These are phyloP conservation scores for Pterocles gutturalis DNA, from an alignment of 2,113 vertebrate genomes.

Conservation along the genomic window DNA sequence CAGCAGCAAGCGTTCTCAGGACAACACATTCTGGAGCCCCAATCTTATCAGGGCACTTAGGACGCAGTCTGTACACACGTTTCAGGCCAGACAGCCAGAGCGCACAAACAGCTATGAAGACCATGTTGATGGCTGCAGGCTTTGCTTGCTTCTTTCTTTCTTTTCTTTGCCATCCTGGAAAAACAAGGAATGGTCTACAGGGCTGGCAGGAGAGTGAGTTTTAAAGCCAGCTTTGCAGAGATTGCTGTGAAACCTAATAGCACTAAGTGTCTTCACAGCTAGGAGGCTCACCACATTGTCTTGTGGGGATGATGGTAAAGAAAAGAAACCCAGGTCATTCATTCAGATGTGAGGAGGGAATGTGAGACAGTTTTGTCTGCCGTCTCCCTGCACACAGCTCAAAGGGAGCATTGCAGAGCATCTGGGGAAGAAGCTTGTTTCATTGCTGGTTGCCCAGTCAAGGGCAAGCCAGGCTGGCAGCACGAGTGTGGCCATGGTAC, in stretches of 20 bases:
- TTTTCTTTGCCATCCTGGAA: not conserved
- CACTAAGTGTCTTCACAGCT: not conserved
- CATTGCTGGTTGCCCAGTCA: accelerated
- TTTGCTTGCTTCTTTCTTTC: not conserved
- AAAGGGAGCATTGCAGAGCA: not conserved
- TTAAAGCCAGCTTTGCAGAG: not conserved
- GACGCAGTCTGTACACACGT: constrained; percentile 43
- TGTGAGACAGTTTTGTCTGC: not conserved
- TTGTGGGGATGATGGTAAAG: not conserved
- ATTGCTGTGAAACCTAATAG: not conserved
- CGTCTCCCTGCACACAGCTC: not conserved
- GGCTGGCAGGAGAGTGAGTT: not conserved
- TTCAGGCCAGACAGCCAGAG: constrained; percentile 49
- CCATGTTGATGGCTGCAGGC: not conserved
- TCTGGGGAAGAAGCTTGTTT: not conserved
- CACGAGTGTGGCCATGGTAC: not conserved
- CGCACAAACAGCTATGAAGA: not conserved
- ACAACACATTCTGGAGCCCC: constrained; percentile 65
- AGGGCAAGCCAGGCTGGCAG: not conserved
- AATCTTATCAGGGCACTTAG: constrained; percentile 77
- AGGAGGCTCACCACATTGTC: not conserved
- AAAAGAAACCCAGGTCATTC: not conserved
- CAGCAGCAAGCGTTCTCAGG: constrained; percentile 64
- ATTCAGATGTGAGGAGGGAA: not conserved
- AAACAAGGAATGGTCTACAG: not conserved